Conservation (phyloP, 1,140 invertebrate genomes). For the Drosophila quadrilineata region DNA sequence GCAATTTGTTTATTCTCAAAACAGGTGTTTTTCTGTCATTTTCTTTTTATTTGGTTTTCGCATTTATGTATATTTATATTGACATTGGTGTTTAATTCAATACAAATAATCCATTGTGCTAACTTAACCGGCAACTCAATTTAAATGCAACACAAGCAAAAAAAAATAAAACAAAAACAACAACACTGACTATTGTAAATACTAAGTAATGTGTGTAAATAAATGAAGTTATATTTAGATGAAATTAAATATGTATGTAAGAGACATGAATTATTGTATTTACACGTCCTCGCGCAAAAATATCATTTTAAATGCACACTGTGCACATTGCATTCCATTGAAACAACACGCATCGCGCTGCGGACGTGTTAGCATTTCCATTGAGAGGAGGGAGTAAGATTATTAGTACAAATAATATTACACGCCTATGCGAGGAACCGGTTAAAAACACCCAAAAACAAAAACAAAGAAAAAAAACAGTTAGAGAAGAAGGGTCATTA, state of each 20-base stretch:
- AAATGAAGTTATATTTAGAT: background rate
- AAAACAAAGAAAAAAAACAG: background rate
- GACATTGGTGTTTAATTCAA: background rate
- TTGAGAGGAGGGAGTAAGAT: too few species aligned
- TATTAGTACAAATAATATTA: too few species aligned
- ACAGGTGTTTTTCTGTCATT: constrained; percentile 37
- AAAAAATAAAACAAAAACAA: constrained; percentile 1
- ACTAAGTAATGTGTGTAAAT: too few species aligned
- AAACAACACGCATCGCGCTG: background rate
- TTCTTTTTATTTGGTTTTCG: too few species aligned
- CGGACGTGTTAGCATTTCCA: background rate
- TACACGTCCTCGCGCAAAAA: background rate
- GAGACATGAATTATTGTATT: constrained; percentile 1
- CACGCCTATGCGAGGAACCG: too few species aligned
- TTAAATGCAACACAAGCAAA: background rate
- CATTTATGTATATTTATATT: too few species aligned
- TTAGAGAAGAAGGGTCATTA: too few species aligned
- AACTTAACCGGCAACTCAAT: constrained; percentile 6
- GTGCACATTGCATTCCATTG: too few species aligned
- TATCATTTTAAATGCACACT: background rate
- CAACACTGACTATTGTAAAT: background rate
- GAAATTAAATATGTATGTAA: background rate
- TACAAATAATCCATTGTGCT: background rate
- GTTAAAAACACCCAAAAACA: background rate
- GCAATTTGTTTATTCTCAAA: constrained; percentile 29